phyloP scores from a whole-genome alignment of 2,113 vertebrate genomes.

The Heterotis niloticus region DNA sequence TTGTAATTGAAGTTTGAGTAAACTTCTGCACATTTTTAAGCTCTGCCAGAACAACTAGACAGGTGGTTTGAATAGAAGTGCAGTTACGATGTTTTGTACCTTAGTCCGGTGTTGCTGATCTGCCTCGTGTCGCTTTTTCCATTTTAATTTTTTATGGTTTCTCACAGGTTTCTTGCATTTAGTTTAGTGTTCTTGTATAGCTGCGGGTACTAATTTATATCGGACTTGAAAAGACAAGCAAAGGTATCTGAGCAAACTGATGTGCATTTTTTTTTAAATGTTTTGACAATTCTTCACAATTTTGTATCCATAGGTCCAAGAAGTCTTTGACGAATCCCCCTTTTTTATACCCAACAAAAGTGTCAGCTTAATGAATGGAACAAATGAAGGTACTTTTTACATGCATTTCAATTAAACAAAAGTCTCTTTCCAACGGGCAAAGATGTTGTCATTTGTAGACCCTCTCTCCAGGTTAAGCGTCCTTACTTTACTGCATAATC shows the following conservation, averaged over 20 bases:
- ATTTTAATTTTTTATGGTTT: too few species aligned
- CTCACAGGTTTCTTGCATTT: too few species aligned
- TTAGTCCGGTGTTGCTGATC: too few species aligned
- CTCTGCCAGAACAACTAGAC: neutral
- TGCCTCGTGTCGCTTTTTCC: too few species aligned
- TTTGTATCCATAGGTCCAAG: constrained; percentile 67
- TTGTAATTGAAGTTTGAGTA: neutral
- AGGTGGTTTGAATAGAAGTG: too few species aligned
- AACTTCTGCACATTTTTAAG: neutral
- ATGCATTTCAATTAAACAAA: neutral
- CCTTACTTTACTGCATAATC: too few species aligned
- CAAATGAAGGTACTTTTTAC: constrained; percentile 77
- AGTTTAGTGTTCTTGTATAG: neutral
- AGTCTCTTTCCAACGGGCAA: neutral
- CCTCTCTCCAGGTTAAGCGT: neutral
- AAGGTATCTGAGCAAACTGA: neutral
- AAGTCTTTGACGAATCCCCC: constrained; percentile 84
- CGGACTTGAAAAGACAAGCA: neutral
- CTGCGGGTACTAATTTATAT: neutral
- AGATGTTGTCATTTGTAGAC: neutral
- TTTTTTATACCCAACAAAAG: constrained; percentile 87
- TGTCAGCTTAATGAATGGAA: constrained; percentile 89
- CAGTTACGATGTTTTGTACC: too few species aligned
- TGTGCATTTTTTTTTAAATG: neutral
- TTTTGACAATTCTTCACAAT: neutral